Base-by-base conservation (phyloP, 2,888 invertebrate genomes). In the Protophormia terraenovae region DNA sequence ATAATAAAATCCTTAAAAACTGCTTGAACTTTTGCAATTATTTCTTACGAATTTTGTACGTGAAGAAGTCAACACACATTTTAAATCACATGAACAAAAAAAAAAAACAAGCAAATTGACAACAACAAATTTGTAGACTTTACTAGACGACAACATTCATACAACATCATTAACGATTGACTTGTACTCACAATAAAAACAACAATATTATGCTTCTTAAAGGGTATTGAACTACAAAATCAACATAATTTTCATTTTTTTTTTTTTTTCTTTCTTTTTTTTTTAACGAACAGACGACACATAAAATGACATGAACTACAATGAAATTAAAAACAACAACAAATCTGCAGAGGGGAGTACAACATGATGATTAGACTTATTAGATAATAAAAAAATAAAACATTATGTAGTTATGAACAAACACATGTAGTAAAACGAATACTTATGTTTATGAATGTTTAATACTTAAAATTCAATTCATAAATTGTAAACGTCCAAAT, bases 161-260 rank as follows among this genome's bases (percentile, higher is more conserved):
- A 53, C 10, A 35, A 60, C 10, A 35, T 19, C 19, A 60, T 12
- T 29, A 35, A 60, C 32, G 16, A n/a, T n/a, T n/a, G n/a, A n/a
- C n/a, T n/a, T n/a, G n/a, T n/a, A n/a, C n/a, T n/a, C n/a, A 32
- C 29, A 8, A 32, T 1, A 60, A 58, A 3, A 10, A 53, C 14
- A 24, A 50, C 8, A 60, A 19, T 53, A 50, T 50, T 32, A 12
- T 53, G 22, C 22, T 53, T 69, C 22, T 53, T 38, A 47, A 60
- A 45, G 73, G 73, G 73, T 45, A 60, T 73, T 73, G 73, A 73
- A 73, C 73, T 73, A 14, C 47, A 73, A 72, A 32, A 35, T 19
- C 41, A 72, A 58, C 71, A 58, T 45, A 12, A 14, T 27, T 27
- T 22, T 58, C 32, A 16, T 58, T 16, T n/a, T n/a, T n/a, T n/a